Evolutionary conservation across 2,113 vertebrate genomes (phyloP), one percentile per base, ranked within the genome.

Genomic region (Callopanchax toddi): DNA sequence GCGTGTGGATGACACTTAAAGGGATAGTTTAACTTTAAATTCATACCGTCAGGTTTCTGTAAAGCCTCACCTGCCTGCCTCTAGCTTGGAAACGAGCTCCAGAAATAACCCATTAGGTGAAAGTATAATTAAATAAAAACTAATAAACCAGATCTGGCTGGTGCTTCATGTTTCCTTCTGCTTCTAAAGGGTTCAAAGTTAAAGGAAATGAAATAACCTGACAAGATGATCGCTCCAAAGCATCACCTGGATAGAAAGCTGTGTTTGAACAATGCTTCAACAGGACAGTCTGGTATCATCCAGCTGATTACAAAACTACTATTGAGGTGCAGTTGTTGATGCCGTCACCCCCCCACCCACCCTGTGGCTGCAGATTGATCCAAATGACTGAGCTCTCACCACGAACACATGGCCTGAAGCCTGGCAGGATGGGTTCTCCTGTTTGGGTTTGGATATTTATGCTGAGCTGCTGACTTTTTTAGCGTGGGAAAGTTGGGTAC

Each of bases 1-100:
- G 43, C 42, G 62, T 45, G 21, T 56, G 8, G 56, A 26, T 71
- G 16, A 43, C 32, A 60, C 60, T 69, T 54, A 40, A 74, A 72
- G 43, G 17, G 37, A 51, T n/a, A 42, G 40, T 46, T 36, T 15
- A 9, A 52, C 45, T 36, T 36, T 11, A 36, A 36, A 36, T 36
- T 29, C 6, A 37, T 37, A 15, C 10, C n/a, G n/a, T n/a, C n/a
- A n/a, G n/a, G n/a, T 37, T 37, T 37, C 36, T 37, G 10, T 13
- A 37, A 37, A 32, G 29, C 10, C 29, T 5, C 29, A 8, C 29
- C 5, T 32, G 0, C 10, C 29, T 32, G 29, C 6, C 4, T 32
- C 10, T 26, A 4, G 6, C 4, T 7, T 32, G 29, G 6, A 32
- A 32, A 32, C 29, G 10, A 32, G 6, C 6, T 32, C 29, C 5